phyloP scores from a whole-genome alignment of 1,140 invertebrate genomes.

The Pachypsylla venusta region DNA sequence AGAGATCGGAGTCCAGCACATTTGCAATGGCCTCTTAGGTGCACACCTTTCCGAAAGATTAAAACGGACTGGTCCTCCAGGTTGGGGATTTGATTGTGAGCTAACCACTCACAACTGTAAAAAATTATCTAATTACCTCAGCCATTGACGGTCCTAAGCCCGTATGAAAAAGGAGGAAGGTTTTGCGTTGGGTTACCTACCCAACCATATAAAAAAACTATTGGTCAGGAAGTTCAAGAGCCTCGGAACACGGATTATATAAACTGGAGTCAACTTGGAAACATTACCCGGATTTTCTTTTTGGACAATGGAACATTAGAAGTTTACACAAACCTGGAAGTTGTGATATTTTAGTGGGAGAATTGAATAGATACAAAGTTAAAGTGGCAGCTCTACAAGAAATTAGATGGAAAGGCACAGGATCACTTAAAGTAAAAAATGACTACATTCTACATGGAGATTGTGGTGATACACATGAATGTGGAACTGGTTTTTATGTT shows the following conservation, averaged over 20 bases:
- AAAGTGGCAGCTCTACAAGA: constrained; percentile 8
- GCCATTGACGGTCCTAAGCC: constrained; percentile 8
- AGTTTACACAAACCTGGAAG: constrained; percentile 15
- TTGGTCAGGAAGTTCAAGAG: background rate
- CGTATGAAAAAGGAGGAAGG: constrained; percentile 8
- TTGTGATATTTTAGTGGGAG: constrained; percentile 10
- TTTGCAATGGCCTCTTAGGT: too few species aligned
- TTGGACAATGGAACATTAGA: constrained; percentile 17
- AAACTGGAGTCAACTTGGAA: background rate
- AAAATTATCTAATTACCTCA: too few species aligned
- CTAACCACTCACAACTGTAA: too few species aligned
- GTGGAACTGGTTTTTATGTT: constrained; percentile 2
- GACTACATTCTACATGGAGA: constrained; percentile 2
- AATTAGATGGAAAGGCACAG: constrained; percentile 15
- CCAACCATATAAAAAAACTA: background rate
- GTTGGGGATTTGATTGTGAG: too few species aligned
- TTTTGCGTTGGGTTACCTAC: background rate
- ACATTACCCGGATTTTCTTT: background rate
- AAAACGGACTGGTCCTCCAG: too few species aligned
- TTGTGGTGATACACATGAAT: constrained; percentile 8
- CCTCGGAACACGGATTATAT: background rate
- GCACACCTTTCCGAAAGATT: too few species aligned
- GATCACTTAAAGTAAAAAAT: constrained; percentile 3
- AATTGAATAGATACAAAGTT: constrained; percentile 15
- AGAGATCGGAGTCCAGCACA: too few species aligned